Conservation (phyloP, 2,888 invertebrate genomes). For the Diaphora mendica region DNA sequence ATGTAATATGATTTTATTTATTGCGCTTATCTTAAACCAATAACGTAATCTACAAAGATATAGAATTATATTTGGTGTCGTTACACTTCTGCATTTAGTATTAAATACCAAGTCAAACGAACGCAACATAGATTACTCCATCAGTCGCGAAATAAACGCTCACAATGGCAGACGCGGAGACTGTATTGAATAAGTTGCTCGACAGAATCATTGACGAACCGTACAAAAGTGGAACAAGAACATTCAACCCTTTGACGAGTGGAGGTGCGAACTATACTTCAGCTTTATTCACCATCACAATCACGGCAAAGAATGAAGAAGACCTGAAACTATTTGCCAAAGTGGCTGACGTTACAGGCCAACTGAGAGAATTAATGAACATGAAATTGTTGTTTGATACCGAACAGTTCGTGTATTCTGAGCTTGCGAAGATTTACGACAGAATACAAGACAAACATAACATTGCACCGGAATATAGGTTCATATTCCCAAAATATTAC, state of each 20-base stretch:
- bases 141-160: slow-evolving; percentile 44
- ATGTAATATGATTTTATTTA: not conserved
- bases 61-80: not conserved
- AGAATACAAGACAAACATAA: slow-evolving; percentile 51
- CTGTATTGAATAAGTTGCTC: slow-evolving; percentile 51
- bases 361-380: slow-evolving; percentile 48
- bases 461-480: slow-evolving; percentile 50
- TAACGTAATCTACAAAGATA: not conserved
- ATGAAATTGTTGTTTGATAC: slow-evolving; percentile 48
- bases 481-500: slow-evolving; percentile 58
- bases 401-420: slow-evolving; percentile 56
- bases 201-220: slow-evolving; percentile 50
- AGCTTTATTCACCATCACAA: slow-evolving; percentile 48
- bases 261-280: slow-evolving; percentile 67
- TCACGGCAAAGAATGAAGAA: slow-evolving; percentile 38
- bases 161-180: slow-evolving; percentile 57
- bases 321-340: slow-evolving; percentile 63
- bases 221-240: slow-evolving; percentile 39
- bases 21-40: not conserved
- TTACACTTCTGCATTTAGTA: not conserved
- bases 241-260: slow-evolving; percentile 53
- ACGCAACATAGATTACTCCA: not conserved
- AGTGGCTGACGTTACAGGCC: slow-evolving; percentile 55
- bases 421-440: slow-evolving; percentile 45
- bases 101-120: not conserved